Conservation (phyloP, 2,797 vertebrate species). For the Buceros bicornis region DNA sequence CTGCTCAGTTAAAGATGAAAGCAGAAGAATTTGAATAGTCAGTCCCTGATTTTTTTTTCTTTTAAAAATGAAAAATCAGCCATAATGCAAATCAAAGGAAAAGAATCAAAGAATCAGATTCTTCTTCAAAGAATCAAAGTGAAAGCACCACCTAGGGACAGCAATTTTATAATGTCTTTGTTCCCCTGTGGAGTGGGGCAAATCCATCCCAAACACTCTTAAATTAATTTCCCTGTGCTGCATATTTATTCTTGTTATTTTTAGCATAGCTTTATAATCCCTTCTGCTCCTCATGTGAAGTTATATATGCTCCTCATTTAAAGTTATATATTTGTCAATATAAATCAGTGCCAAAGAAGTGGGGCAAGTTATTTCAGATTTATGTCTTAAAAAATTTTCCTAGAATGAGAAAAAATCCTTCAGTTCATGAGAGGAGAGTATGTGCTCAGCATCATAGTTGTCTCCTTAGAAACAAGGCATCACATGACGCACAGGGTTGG, state of each 20-base stretch:
- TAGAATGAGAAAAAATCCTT: background rate
- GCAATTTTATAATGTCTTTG: background rate
- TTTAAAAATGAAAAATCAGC: background rate
- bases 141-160: background rate
- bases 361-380: background rate
- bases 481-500: constrained; percentile 61
- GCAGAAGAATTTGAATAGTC: background rate
- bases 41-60: background rate
- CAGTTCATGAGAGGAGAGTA: background rate
- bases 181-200: background rate
- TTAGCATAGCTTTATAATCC: background rate
- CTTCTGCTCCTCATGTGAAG: background rate
- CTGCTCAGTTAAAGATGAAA: background rate
- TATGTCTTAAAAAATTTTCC: background rate
- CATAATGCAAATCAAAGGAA: background rate
- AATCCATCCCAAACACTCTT: background rate
- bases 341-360: background rate
- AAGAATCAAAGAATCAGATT: too few relatives aligned
- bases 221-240: background rate
- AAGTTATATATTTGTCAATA: background rate
- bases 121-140: background rate
- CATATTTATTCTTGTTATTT: background rate
- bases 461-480: constrained; percentile 78
- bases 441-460: constrained; percentile 50
- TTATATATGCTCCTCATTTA: background rate